Conservation (phyloP, 2,888 invertebrate genomes). For the Chouioia cunea region DNA sequence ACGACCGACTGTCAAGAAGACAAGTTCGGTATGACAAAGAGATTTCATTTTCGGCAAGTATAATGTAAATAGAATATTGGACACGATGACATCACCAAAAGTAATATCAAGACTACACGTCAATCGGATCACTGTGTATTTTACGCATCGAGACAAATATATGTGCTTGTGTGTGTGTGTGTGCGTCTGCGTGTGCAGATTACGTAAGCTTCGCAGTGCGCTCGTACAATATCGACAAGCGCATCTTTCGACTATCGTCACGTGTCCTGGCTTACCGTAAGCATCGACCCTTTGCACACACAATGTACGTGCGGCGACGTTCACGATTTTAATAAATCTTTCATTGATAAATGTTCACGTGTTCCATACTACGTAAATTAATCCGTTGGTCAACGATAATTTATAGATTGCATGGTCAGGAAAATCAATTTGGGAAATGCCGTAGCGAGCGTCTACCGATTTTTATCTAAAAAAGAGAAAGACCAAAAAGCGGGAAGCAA, state of each 20-base stretch:
- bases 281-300: not conserved
- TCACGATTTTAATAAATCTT: slow-evolving; percentile 14
- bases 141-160: slow-evolving; percentile 1
- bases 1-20: too few relatives aligned
- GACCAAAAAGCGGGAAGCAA: slow-evolving; percentile 10
- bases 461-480: slow-evolving; percentile 4
- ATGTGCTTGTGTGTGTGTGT: not conserved
- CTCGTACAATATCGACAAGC: slow-evolving; percentile 32
- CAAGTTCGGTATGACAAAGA: too few relatives aligned
- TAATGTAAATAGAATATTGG: too few relatives aligned
- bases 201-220: too few relatives aligned
- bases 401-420: not conserved
- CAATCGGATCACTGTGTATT: too few relatives aligned
- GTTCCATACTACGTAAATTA: not conserved
- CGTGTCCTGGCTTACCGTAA: slow-evolving; percentile 35
- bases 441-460: not conserved
- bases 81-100: too few relatives aligned
- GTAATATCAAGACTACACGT: too few relatives aligned
- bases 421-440: not conserved
- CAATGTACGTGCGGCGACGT: not conserved
- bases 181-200: not conserved
- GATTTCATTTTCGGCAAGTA: too few relatives aligned
- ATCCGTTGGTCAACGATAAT: not conserved
- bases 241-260: slow-evolving; percentile 24
- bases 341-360: slow-evolving; percentile 12